Conservation (phyloP, 2,888 invertebrate genomes). For the Cataglyphis rosenhaueri region DNA sequence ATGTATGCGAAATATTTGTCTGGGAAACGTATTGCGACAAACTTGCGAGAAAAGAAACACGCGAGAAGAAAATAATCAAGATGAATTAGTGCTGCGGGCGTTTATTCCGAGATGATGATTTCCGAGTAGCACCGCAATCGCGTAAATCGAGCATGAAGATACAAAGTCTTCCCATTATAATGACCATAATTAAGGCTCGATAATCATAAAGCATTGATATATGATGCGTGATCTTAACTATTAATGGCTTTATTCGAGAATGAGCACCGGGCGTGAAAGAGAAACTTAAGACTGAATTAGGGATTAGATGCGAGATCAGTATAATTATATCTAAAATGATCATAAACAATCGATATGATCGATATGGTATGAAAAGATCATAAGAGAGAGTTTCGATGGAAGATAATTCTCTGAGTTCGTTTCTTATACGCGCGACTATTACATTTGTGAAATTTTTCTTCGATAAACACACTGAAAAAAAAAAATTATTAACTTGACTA, state of each 20-base stretch:
- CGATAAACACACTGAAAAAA: background rate
- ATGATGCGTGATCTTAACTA: slow-evolving; percentile 54
- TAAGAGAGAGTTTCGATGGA: background rate
- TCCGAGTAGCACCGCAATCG: slow-evolving; percentile 31
- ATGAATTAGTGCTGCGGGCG: slow-evolving; percentile 52
- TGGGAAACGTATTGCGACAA: background rate
- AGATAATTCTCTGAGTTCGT: background rate
- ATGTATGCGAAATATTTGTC: background rate
- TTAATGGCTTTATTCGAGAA: slow-evolving; percentile 64
- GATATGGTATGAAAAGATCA: background rate
- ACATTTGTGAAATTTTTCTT: background rate
- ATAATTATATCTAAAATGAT: slow-evolving; percentile 44
- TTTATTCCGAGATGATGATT: slow-evolving; percentile 38
- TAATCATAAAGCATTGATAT: slow-evolving; percentile 54
- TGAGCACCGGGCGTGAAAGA: slow-evolving; percentile 31
- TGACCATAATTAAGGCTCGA: slow-evolving; percentile 64
- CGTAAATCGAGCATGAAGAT: slow-evolving; percentile 40
- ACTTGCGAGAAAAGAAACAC: background rate
- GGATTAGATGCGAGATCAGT: slow-evolving; percentile 54
- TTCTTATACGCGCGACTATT: too few relatives aligned
- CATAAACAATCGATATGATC: slow-evolving; percentile 35
- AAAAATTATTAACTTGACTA: too few relatives aligned
- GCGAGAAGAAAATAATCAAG: background rate
- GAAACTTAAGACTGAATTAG: slow-evolving; percentile 15
- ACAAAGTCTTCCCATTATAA: slow-evolving; percentile 55